A percentile compares a stretch with the other conserved stretches of the same genome.
phyloP scores from a whole-genome alignment of 2,888 invertebrate species.

The Aleiodes testaceus region DNA sequence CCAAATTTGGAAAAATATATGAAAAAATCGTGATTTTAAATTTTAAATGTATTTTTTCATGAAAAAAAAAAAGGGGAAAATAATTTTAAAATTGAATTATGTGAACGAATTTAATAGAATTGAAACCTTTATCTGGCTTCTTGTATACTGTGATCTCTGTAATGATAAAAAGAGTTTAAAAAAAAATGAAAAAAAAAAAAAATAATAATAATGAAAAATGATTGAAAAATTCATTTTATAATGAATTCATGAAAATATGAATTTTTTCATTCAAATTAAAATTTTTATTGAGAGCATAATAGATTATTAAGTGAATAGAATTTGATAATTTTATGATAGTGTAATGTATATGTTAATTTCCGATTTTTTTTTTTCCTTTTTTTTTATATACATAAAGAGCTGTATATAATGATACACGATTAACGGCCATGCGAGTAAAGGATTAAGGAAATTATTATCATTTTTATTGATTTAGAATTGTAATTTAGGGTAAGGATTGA shows the following conservation, averaged over 20 bases:
- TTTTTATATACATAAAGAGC: constrained; percentile 56
- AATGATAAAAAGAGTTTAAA: constrained; percentile 64
- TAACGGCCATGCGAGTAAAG: constrained; percentile 50
- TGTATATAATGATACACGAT: constrained; percentile 67
- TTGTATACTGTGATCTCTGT: constrained; percentile 73
- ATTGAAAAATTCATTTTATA: no score
- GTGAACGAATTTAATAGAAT: constrained; percentile 55
- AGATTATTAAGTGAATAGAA: constrained; percentile 44
- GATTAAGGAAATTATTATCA: constrained; percentile 40
- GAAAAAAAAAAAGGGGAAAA: constrained; percentile 27
- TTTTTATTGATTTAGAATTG: constrained; percentile 39
- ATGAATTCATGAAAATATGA: no score
- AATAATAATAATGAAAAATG: constrained; percentile 51
- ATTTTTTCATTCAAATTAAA: no score
- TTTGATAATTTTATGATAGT: constrained; percentile 52
- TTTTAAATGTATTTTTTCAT: constrained; percentile 40
- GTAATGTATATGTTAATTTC: constrained; percentile 54
- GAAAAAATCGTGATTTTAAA: constrained; percentile 33
- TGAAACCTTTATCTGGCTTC: constrained; percentile 71
- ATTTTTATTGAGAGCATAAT: constrained; percentile 57
- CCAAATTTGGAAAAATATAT: constrained; percentile 12
- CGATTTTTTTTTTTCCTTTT: constrained; percentile 50
- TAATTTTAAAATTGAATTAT: constrained; percentile 23
- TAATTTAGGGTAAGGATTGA: constrained; percentile 33
- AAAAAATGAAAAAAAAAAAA: constrained; percentile 53